phyloP scores from a whole-genome alignment of 2,113 vertebrate genomes.

The Sander lucioperca region DNA sequence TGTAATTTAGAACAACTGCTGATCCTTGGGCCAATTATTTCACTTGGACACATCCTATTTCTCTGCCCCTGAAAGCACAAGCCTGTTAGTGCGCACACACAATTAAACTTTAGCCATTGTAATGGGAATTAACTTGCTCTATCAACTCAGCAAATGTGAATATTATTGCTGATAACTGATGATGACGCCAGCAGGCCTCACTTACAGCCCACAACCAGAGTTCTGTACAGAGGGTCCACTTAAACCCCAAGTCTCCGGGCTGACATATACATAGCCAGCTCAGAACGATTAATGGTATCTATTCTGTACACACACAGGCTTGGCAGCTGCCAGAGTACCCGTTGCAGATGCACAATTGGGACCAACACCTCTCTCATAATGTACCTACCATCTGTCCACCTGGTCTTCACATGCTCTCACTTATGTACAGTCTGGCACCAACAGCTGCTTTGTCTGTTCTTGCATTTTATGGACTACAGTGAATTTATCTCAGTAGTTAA shows the following conservation, averaged over 20 bases:
- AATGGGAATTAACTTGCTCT: slow-evolving; percentile 62
- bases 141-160: slow-evolving; percentile 73
- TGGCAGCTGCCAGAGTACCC: slow-evolving; percentile 35
- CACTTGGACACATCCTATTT: slow-evolving; percentile 62
- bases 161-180: slow-evolving; percentile 76
- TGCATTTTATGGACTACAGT: slow-evolving; percentile 7
- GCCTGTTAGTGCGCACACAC: slow-evolving; percentile 40
- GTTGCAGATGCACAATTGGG: slow-evolving; percentile 43
- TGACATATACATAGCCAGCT: not conserved
- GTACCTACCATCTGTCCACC: slow-evolving; percentile 27
- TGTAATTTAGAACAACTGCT: slow-evolving; percentile 62
- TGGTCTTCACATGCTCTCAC: slow-evolving; percentile 18
- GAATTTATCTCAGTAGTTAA: slow-evolving; percentile 12
- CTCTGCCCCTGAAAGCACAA: slow-evolving; percentile 45
- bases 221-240: slow-evolving; percentile 25
- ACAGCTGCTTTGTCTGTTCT: slow-evolving; percentile 37
- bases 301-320: not conserved
- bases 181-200: slow-evolving; percentile 12
- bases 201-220: slow-evolving; percentile 21
- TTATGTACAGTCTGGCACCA: slow-evolving; percentile 21
- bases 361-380: not conserved
- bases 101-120: slow-evolving; percentile 69
- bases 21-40: slow-evolving; percentile 79
- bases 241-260: slow-evolving; percentile 1
- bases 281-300: not conserved